phyloP scores from a whole-genome alignment of 2,888 invertebrate genomes.

The Pyrocoelia pectoralis region DNA sequence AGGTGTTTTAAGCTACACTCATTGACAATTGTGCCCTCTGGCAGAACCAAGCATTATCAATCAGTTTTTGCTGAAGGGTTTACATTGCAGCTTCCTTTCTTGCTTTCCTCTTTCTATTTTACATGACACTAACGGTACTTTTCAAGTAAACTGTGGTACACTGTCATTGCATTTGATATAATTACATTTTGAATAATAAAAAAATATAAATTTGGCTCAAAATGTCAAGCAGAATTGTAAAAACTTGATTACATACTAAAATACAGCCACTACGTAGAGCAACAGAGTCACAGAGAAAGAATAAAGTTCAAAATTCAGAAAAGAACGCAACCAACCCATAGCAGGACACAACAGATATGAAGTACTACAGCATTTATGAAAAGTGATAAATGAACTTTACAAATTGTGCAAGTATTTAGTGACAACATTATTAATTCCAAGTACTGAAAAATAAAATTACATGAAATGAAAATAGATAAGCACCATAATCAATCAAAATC shows the following conservation, averaged over 20 bases:
- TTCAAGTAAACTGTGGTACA: no score
- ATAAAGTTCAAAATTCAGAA: not conserved
- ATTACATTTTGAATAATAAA: not conserved
- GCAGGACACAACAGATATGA: not conserved
- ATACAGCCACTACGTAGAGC: conserved; percentile 9
- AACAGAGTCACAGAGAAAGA: not conserved
- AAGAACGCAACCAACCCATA: not conserved
- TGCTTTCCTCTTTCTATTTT: no score
- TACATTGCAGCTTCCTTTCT: no score
- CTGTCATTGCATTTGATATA: no score
- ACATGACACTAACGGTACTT: no score
- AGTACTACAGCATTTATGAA: no score
- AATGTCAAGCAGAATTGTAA: not conserved
- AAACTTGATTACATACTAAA: not conserved
- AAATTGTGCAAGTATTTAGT: not conserved
- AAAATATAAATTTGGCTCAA: conserved; percentile 2
- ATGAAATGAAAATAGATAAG: not conserved
- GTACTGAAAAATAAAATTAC: not conserved
- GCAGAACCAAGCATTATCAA: no score
- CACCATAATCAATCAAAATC: not conserved
- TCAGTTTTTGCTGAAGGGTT: no score
- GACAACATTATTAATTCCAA: not conserved
- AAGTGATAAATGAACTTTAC: not conserved
- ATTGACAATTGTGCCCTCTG: no score
- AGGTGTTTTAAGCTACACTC: no score